Evolutionary conservation across 2,797 vertebrate genomes (phyloP).

Genomic region (Esox masquinongy): DNA sequence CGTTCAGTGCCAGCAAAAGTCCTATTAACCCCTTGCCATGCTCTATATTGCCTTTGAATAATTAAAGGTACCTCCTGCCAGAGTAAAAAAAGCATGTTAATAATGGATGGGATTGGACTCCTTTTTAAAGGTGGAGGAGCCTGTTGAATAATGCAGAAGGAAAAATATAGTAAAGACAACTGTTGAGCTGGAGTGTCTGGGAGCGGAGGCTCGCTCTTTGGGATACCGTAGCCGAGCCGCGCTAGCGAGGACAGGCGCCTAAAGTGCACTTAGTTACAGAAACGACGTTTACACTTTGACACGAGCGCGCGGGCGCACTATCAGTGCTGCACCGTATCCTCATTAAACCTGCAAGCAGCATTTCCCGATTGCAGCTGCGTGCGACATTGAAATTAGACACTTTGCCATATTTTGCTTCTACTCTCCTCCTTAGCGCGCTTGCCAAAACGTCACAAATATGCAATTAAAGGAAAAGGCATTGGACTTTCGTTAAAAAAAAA

Average conservation of each 20-base stretch:
- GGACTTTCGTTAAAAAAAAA: too few species aligned
- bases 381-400: too few species aligned
- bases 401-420: too few species aligned
- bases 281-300: slow-evolving; percentile 4
- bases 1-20: slow-evolving; percentile 63
- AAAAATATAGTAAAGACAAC: slow-evolving; percentile 76
- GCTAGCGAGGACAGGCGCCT: not conserved
- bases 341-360: too few species aligned
- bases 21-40: slow-evolving; percentile 77
- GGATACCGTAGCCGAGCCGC: slow-evolving; percentile 18
- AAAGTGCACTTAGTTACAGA: slow-evolving; percentile 23
- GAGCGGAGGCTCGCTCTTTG: slow-evolving; percentile 35
- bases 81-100: slow-evolving; percentile 72
- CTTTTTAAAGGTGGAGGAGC: slow-evolving; percentile 74
- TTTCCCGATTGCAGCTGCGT: too few species aligned
- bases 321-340: not conserved
- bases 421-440: too few species aligned
- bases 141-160: slow-evolving; percentile 72
- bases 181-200: slow-evolving; percentile 57
- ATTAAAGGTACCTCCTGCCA: slow-evolving; percentile 70
- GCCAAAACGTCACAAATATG: too few species aligned
- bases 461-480: too few species aligned
- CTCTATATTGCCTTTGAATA: slow-evolving; percentile 80
- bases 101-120: slow-evolving; percentile 70
- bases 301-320: slow-evolving; percentile 18